Percentiles rank a stretch among this genome's conserved stretches.
These are phyloP conservation scores for Cynaeus angustus DNA, from an alignment of 2,888 invertebrate species.

Conservation along the genomic window DNA sequence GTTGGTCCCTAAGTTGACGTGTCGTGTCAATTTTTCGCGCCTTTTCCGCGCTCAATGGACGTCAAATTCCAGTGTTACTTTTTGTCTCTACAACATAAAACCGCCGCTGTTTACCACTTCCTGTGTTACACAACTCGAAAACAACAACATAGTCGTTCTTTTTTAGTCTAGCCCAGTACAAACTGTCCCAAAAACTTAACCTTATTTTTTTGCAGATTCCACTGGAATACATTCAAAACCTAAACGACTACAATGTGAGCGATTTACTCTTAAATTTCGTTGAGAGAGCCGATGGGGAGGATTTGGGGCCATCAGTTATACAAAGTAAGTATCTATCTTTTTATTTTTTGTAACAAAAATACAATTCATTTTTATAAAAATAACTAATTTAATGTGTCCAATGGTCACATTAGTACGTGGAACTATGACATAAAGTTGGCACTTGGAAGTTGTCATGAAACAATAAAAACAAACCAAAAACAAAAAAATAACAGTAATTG, in stretches of 20 bases:
- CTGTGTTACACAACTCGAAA: not conserved
- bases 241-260: conserved; percentile 63
- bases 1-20: conserved; percentile 1
- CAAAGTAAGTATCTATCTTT: conserved; percentile 34
- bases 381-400: conserved; percentile 9
- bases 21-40: conserved; percentile 11
- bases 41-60: conserved; percentile 7
- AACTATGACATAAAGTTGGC: conserved; percentile 6
- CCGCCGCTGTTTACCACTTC: not conserved
- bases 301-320: not conserved
- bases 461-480: conserved; percentile 12
- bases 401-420: conserved; percentile 13
- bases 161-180: not conserved
- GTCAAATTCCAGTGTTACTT: not conserved
- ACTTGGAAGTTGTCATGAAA: not conserved
- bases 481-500: conserved; percentile 37
- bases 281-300: conserved; percentile 59
- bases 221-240: conserved; percentile 63
- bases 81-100: not conserved
- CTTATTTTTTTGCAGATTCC: conserved; percentile 64
- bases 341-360: conserved; percentile 41
- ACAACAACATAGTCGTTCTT: not conserved
- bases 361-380: conserved; percentile 38
- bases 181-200: conserved; percentile 24
- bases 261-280: conserved; percentile 65